Base-by-base conservation (phyloP, 2,113 vertebrate genomes). In the Coracopsis vasa region DNA sequence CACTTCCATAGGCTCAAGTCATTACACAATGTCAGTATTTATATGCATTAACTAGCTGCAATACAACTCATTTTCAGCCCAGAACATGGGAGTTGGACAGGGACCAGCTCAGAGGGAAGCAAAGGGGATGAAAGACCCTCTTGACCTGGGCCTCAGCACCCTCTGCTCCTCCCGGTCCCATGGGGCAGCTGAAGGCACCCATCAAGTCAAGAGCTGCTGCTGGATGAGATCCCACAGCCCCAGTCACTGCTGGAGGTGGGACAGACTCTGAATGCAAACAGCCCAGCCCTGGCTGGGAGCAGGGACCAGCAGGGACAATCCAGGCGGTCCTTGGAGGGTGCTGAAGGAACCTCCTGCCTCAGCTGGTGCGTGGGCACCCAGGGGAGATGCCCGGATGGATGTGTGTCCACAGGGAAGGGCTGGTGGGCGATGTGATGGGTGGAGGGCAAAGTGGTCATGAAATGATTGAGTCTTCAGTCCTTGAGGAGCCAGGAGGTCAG, bases 161-260 rank as follows among this genome's bases (percentile, higher is more conserved):
- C 27, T 53, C 50, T 17, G 50, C 50, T 53, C 27, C 56, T 35
- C 56, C 33, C 2, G 4, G 21, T 58, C 33, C 56, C 56, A 35
- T 24, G 56, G 33, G 20, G 14, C 29, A 45, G 2, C 20, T 10
- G 56, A 47, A 13, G 12, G 13, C 2, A 2, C 17, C 28, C 50
- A 45, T 20, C 35, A 23, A 8, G 4, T 1, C 37, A 41, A 0
- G 13, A 51, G 86, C 78, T 60, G 45, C 89, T 39, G 65, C 73
- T 66, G 80, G 80, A 53, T 21, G 80, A 45, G 41, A 17, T 5
- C 20, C 44, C 17, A 0, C 0, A 0, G 8, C 24, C 28, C 9
- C 24, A 16, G 2, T 3, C 19, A 16, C 2, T 71, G 74, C 21
- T 16, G 18, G 29, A 6, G 4, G 6, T 3, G 7, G 29, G 19